Percentiles rank a stretch among this genome's conserved stretches.
Evolutionary conservation across 2,113 vertebrate species (phyloP).

Genomic region (Pseudopodoces humilis): DNA sequence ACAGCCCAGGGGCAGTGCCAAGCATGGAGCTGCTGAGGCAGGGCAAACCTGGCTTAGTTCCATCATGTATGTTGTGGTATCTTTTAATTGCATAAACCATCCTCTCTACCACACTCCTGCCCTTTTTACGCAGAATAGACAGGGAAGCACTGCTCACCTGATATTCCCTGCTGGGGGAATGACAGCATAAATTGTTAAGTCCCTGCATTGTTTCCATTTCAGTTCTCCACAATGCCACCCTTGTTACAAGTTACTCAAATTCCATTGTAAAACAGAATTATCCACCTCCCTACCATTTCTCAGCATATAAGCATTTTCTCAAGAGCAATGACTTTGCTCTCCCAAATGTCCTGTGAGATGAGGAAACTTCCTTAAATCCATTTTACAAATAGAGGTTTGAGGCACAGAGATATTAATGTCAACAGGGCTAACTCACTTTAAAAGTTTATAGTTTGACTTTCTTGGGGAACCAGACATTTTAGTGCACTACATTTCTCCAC

Average conservation of each 20-base stretch:
- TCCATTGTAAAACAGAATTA: background rate
- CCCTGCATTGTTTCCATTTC: background rate
- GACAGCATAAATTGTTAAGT: background rate
- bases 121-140: background rate
- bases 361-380: background rate
- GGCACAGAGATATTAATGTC: background rate
- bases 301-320: background rate
- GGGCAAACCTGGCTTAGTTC: background rate
- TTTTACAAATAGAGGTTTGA: background rate
- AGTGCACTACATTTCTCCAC: background rate
- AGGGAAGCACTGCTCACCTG: background rate
- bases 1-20: background rate
- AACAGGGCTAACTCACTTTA: background rate
- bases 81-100: background rate
- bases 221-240: background rate
- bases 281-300: background rate
- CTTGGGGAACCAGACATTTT: background rate
- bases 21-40: background rate
- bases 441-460: background rate
- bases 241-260: background rate
- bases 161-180: background rate
- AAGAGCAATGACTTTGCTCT: background rate
- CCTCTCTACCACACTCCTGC: accelerated
- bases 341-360: background rate
- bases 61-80: accelerated